phyloP scores from a whole-genome alignment of 2,888 invertebrate species.

The Drosophila birchii region DNA sequence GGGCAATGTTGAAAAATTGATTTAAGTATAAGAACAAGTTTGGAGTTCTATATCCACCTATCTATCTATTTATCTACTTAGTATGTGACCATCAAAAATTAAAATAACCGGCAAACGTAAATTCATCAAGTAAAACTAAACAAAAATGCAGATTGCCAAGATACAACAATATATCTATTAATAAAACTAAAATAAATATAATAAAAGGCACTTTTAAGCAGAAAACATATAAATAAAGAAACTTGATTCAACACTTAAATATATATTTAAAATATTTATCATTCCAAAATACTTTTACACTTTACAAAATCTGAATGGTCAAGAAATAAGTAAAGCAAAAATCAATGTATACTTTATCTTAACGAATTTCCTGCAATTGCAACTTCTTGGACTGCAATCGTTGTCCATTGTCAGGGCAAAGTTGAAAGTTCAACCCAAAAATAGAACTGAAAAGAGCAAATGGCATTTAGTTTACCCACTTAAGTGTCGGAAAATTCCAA shows the following conservation, averaged over 20 bases:
- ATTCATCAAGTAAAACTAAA: too few species aligned
- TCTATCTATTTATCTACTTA: too few species aligned
- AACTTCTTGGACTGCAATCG: neutral
- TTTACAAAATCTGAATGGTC: neutral
- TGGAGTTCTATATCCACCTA: neutral
- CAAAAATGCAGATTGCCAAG: too few species aligned
- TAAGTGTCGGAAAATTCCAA: conserved; percentile 53
- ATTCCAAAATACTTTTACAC: neutral
- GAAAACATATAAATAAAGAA: too few species aligned
- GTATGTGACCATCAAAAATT: neutral
- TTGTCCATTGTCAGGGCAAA: neutral
- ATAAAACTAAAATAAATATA: neutral
- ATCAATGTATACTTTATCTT: neutral
- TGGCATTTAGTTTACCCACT: conserved; percentile 44
- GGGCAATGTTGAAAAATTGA: neutral
- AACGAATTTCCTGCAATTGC: neutral
- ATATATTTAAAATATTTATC: neutral
- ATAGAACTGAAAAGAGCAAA: conserved; percentile 56
- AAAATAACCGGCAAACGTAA: neutral
- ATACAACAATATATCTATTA: neutral
- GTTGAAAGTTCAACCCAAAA: conserved; percentile 7
- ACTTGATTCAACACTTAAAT: too few species aligned
- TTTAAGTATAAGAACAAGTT: neutral
- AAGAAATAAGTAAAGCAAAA: neutral
- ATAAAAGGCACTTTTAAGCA: too few species aligned